phyloP scores from a whole-genome alignment of 2,797 vertebrate species.

The Phaenicophaeus curvirostris region DNA sequence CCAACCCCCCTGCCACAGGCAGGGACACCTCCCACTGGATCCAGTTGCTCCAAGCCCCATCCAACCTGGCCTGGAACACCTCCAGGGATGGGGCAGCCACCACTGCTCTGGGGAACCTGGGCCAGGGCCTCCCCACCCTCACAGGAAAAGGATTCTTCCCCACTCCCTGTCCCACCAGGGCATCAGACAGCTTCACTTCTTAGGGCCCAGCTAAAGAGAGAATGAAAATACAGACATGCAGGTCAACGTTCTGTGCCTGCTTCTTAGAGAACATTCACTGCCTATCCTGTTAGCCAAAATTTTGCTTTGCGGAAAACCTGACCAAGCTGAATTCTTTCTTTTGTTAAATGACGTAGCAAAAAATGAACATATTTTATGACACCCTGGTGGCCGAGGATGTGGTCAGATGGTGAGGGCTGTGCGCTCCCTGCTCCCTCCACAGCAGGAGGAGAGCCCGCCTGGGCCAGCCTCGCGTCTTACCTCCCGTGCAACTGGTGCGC shows the following conservation, averaged over 20 bases:
- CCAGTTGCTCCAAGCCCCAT: too few relatives aligned
- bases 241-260: neutral
- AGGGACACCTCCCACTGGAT: too few relatives aligned
- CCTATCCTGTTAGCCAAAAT: neutral
- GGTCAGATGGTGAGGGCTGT: neutral
- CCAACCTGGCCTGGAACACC: too few relatives aligned
- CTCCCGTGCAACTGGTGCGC: constrained; percentile 94
- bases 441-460: neutral
- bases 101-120: too few relatives aligned
- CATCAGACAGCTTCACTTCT: neutral
- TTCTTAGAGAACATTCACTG: neutral
- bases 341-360: neutral
- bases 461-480: constrained; percentile 72
- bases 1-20: too few relatives aligned
- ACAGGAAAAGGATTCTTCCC: neutral
- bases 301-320: neutral
- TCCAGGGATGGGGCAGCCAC: too few relatives aligned
- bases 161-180: neutral
- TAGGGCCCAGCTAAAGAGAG: neutral
- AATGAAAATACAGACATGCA: neutral
- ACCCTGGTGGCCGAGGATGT: neutral
- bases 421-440: neutral
- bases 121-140: too few relatives aligned
- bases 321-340: neutral
- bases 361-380: neutral